Base-by-base conservation (phyloP, 2,888 invertebrate genomes). In the Hedya salicella region DNA sequence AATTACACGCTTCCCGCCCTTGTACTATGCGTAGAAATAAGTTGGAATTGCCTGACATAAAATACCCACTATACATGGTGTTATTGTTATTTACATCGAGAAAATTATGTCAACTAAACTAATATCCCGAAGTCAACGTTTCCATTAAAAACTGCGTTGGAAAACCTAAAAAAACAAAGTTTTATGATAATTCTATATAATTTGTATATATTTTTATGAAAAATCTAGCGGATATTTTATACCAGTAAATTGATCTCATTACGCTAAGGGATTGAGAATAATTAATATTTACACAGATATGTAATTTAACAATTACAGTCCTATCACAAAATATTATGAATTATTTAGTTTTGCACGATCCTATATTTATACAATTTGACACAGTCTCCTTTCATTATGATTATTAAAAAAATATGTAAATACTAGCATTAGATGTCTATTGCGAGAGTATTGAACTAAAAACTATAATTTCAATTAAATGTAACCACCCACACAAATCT, bases 291-390 rank as follows among this genome's bases (percentile, higher is more conserved):
- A 56, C 64, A 62, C 32, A 68, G 72, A 73, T 73, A 72, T 73
- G 72, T 68, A 69, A 70, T 71, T 61, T 60, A 64, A 68, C 59
- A 60, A 66, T 70, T 69, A 70, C 68, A 70, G 68, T 67, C 59
- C 69, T 72, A 73, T 73, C 69, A 71, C 72, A 73, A 69, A 63
- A 62, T 71, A 73, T 70, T 73, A 73, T 70, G 67, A 69, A 70
- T 60, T 71, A 69, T 69, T 60, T 71, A 70, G 62, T 70, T 70
- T 66, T 61, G 61, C 61, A 61, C 61, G 32, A 42, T 60, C 16
- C 21, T 49, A 46, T 44, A 40, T 61, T 66, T 66, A 57, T 52
- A 70, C 68, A 70, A 53, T 62, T 68, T 60, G 57, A 54, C 59
- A 68, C 19, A 63, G 50, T 50, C 52, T 40, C 42, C 49, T 62